phyloP scores from a whole-genome alignment of 2,797 vertebrate species.

The Helostoma temminkii region DNA sequence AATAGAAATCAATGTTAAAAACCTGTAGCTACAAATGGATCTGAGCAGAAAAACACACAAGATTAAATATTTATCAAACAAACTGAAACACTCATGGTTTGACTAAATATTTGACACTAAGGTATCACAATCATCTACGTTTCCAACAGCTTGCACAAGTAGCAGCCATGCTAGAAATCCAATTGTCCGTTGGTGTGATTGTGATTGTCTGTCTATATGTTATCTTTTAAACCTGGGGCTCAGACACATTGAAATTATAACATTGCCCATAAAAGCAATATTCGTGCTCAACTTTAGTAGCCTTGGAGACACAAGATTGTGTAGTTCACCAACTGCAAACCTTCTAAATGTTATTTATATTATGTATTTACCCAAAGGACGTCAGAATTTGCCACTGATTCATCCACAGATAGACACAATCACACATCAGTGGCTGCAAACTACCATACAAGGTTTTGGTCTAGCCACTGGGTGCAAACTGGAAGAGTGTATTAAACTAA shows the following conservation, averaged over 20 bases:
- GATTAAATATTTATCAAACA: conserved; percentile 8
- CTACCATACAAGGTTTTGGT: too few species aligned
- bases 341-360: too few species aligned
- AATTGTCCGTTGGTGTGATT: not conserved
- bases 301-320: too few species aligned
- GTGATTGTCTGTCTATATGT: not conserved
- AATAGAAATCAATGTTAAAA: conserved; percentile 1
- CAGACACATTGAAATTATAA: not conserved
- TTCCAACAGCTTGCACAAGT: not conserved
- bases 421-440: too few species aligned
- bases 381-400: too few species aligned
- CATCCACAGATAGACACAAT: too few species aligned
- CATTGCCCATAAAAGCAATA: not conserved
- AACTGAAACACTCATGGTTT: not conserved
- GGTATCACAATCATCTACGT: not conserved
- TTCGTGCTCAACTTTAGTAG: too few species aligned
- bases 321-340: too few species aligned
- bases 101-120: not conserved
- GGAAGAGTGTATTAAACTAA: too few species aligned
- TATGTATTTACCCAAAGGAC: too few species aligned
- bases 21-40: not conserved
- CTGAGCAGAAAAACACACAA: not conserved
- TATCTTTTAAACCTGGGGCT: not conserved
- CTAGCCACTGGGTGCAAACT: too few species aligned
- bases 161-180: not conserved